A percentile compares a stretch with the other conserved stretches of the same genome.
These are phyloP conservation scores for Yponomeuta evonymella DNA, from an alignment of 2,888 invertebrate genomes.

Conservation along the genomic window DNA sequence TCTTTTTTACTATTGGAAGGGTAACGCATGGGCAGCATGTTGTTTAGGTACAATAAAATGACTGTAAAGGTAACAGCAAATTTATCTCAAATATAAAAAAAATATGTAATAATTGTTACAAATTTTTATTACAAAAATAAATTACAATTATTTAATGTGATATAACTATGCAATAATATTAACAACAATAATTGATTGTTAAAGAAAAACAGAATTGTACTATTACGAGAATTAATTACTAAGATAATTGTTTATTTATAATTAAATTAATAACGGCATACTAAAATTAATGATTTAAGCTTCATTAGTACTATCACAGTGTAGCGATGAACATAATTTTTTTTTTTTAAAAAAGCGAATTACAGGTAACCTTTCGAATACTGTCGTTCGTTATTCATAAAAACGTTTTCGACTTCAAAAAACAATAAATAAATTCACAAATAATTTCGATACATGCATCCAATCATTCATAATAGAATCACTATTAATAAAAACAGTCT, in stretches of 20 bases:
- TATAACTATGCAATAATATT: conserved; percentile 23
- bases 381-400: background rate
- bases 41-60: too few relatives aligned
- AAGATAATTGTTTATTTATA: conserved; percentile 9
- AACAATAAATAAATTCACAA: conserved; percentile 21
- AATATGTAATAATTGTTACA: conserved; percentile 20
- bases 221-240: conserved; percentile 18
- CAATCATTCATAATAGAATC: conserved; percentile 17
- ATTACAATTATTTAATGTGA: background rate
- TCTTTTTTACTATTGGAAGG: too few relatives aligned
- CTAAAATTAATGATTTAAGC: conserved; percentile 1
- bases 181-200: conserved; percentile 26
- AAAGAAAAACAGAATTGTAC: conserved; percentile 30
- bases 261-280: background rate
- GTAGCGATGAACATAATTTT: conserved; percentile 21
- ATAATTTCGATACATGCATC: background rate
- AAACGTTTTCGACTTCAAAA: background rate
- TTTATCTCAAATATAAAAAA: background rate
- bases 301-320: conserved; percentile 16
- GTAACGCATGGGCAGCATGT: too few relatives aligned
- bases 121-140: conserved; percentile 34
- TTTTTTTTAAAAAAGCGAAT: conserved; percentile 16
- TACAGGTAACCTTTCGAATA: conserved; percentile 12
- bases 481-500: conserved; percentile 25
- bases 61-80: too few relatives aligned